Evolutionary conservation across 2,888 invertebrate species (phyloP), one percentile per base, ranked within the genome.

Genomic region (Craniophora ligustri): DNA sequence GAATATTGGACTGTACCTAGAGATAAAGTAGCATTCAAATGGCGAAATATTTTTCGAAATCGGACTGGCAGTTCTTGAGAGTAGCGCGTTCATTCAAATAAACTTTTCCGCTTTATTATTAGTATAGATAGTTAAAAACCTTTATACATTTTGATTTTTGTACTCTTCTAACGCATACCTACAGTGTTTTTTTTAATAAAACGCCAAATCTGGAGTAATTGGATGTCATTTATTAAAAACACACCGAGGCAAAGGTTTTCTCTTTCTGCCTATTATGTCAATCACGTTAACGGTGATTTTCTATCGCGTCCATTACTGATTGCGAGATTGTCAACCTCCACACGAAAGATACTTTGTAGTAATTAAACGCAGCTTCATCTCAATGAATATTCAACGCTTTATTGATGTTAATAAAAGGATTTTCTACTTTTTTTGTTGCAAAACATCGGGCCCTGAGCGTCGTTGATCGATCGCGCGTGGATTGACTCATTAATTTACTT

Each of bases 361-460:
- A 82, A 85, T 84, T 83, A 81, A 80, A 81, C 74, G 75, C 72
- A 73, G 78, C 78, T 76, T 75, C 48, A 64, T 57, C 61, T 58
- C 67, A 69, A 77, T 81, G 76, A 76, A 81, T 79, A 81, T 82
- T 80, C 72, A 75, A 59, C 58, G 46, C 63, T 69, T 57, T 69
- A 71, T 70, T 69, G 64, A 58, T 55, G 57, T 62, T 63, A 58
- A 54, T 72, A 75, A 61, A 63, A 67, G 73, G 57, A 61, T 61
- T 55, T 65, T 73, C 62, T 71, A 56, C 50, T 58, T 68, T 26
- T 60, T 70, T 59, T 57, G n/a, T 72, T 62, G 39, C 36, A 19
- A 53, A 64, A 54, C 21, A 50, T 51, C 18, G 28, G 53, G 54
- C 23, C 41, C 31, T 45, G 58, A 38, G 41, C 48, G 56, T 56